Evolutionary conservation across 2,888 invertebrate genomes (phyloP), one percentile per base, ranked within the genome.

Genomic region (Tholera decimalis): DNA sequence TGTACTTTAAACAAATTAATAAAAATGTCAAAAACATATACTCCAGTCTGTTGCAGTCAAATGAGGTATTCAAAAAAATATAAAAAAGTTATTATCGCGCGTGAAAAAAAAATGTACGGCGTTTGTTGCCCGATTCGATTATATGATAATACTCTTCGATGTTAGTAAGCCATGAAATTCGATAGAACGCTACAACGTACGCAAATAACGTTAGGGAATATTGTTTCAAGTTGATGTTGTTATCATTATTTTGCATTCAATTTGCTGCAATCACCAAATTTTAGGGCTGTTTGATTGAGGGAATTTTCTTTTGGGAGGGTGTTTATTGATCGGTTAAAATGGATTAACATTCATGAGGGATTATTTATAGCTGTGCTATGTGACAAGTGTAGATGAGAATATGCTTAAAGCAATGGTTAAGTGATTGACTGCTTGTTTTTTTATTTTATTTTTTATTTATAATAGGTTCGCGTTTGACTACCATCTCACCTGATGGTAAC

Each of bases 121-220:
- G 47, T 71, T 77, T 64, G 51, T 20, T 67, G 58, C 66, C 65
- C 43, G 79, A 80, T 79, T 79, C 80, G 61, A 80, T 79, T 80
- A 79, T 80, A 74, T 78, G 79, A 79, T 80, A 80, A 73, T 72
- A 39, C 50, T 74, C 56, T 62, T 43, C 63, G 35, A 74, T 80
- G 68, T 65, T 71, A 68, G 55, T 61, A 30, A 55, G 46, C 67
- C 63, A 70, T 71, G 56, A 80, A 70, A 77, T 54, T 64, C 61
- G 56, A 66, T 69, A 61, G 69, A 50, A 49, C 1, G 50, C 20
- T 26, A 44, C 22, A 61, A 22, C 4, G 9, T 46, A 9, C n/a
- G 6, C 22, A 51, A 71, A 71, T 67, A 51, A 39, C 9, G 11
- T 46, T 46, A 58, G 11, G 18, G 37, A 35, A 62, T 51, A 62